Percentiles rank a stretch among this genome's conserved stretches.
Conservation (phyloP, 2,113 vertebrate species). For the Podiceps cristatus region DNA sequence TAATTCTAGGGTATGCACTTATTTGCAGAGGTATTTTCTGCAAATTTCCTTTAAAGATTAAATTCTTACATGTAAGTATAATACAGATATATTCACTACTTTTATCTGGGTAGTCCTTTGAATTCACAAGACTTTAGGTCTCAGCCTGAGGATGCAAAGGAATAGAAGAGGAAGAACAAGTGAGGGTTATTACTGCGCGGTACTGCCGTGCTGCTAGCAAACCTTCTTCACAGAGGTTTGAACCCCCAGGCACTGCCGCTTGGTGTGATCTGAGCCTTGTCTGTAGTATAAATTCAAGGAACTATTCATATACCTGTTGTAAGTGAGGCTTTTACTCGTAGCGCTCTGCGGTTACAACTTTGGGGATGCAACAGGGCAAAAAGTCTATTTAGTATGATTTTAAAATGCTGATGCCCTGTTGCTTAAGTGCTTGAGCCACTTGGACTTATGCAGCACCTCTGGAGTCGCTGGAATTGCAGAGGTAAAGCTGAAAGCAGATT, state of each 20-base stretch:
- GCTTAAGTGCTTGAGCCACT: background rate
- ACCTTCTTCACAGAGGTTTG: background rate
- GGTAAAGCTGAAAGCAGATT: background rate
- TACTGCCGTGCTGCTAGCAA: background rate
- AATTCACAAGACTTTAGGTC: background rate
- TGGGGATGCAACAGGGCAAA: background rate
- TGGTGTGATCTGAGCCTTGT: background rate
- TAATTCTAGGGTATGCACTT: background rate
- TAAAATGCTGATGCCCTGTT: background rate
- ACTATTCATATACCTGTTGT: background rate
- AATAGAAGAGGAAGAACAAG: background rate
- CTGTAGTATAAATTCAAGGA: background rate
- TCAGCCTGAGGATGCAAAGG: background rate
- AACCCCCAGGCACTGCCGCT: background rate
- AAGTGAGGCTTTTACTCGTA: background rate
- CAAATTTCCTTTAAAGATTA: background rate
- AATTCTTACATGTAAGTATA: background rate
- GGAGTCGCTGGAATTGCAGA: background rate
- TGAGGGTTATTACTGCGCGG: background rate
- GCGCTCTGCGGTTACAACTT: background rate
- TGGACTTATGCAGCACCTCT: background rate
- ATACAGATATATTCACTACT: too few species aligned
- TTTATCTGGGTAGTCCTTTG: background rate
- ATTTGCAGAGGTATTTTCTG: background rate
- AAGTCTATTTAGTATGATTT: background rate